Evolutionary conservation across 2,888 invertebrate species (phyloP), one percentile per base, ranked within the genome.

Genomic region (Artemia sinica): DNA sequence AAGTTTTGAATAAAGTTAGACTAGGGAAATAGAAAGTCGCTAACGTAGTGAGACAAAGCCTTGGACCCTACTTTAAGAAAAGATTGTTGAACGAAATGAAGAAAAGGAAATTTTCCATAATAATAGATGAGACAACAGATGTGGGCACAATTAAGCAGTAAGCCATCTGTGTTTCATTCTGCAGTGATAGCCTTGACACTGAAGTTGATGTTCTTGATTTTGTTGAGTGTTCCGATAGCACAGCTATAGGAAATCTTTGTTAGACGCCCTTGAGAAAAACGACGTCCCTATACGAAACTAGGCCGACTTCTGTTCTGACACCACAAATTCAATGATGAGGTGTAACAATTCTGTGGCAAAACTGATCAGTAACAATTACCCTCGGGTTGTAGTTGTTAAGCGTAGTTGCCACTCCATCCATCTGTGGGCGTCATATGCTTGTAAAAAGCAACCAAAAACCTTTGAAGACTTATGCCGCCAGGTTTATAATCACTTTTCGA

Each of bases 81-180:
- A 67, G 18, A 49, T 14, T 49, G 48, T 12, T 67, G 5, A 49
- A 67, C n/a, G 12, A n/a, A 1, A 13, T 67, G n/a, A 49, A 48
- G n/a, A 49, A 48, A 18, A 67, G 11, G n/a, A n/a, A 7, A n/a
- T 63, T 67, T 51, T n/a, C n/a, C n/a, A n/a, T n/a, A n/a, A n/a
- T n/a, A n/a, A n/a, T n/a, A n/a, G n/a, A n/a, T n/a, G n/a, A 67
- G 49, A 67, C 67, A 6, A 67, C 67, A 8, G 67, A 67, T 67
- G 67, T 41, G 12, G 50, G 67, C 8, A 48, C 48, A 7, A 49
- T 50, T 1, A 67, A 67, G 11, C 67, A 67, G 49, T 14, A 51
- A 8, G 67, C 1, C 8, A 49, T 67, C 8, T 67, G 67, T 49
- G 48, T 67, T 48, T 48, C 8, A 13, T 67, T 67, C 14, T 67